phyloP scores from a whole-genome alignment of 2,888 invertebrate genomes.

The Sarcophaga variegata region DNA sequence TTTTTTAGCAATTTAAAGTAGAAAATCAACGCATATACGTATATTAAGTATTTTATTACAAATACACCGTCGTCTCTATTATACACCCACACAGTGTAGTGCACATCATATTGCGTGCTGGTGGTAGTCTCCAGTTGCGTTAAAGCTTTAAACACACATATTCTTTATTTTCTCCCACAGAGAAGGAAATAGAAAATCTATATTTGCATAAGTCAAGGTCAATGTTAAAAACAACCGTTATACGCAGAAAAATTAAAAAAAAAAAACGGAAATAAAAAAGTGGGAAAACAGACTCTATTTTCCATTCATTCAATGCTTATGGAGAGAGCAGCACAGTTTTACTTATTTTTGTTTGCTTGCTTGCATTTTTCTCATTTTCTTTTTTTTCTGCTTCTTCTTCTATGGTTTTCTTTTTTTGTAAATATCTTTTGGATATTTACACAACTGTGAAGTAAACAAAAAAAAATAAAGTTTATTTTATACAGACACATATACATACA shows the following conservation, averaged over 20 bases:
- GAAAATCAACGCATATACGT: neutral
- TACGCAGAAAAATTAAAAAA: neutral
- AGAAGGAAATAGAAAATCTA: conserved; percentile 17
- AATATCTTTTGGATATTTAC: conserved; percentile 53
- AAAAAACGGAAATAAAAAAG: neutral
- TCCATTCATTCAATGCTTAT: conserved; percentile 20
- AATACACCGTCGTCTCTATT: neutral
- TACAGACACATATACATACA: neutral
- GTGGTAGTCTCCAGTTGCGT: neutral
- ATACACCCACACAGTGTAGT: neutral
- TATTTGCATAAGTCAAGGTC: conserved; percentile 63
- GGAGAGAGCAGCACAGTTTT: neutral
- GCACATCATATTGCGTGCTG: neutral
- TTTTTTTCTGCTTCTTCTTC: neutral
- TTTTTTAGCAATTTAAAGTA: neutral
- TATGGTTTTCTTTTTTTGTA: conserved; percentile 2
- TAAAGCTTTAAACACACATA: neutral
- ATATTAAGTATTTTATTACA: neutral
- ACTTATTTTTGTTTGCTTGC: too few relatives aligned
- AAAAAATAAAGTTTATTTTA: conserved; percentile 15
- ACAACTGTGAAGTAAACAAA: conserved; percentile 38
- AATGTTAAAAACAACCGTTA: conserved; percentile 39
- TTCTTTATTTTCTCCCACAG: neutral
- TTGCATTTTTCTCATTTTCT: too few relatives aligned
- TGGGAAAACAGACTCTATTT: conserved; percentile 6